Conservation (phyloP, 2,113 vertebrate genomes). For the Bos javanicus region DNA sequence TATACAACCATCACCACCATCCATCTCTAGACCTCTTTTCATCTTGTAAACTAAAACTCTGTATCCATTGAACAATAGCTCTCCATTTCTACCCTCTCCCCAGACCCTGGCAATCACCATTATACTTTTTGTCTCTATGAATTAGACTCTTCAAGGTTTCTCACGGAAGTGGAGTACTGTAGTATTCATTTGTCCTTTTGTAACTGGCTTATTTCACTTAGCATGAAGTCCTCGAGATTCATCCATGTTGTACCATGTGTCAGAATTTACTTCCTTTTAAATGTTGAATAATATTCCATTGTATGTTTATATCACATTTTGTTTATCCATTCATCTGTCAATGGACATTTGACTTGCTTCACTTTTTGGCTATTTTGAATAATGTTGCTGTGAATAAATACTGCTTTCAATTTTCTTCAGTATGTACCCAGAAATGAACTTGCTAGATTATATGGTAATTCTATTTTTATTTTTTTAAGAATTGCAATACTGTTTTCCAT, state of each 20-base stretch:
- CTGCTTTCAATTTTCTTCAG: not conserved
- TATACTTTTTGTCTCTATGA: not conserved
- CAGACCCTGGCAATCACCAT: not conserved
- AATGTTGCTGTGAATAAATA: not conserved
- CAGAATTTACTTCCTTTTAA: constrained; percentile 27
- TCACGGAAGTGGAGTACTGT: not conserved
- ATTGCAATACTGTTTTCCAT: not conserved
- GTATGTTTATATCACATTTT: not conserved
- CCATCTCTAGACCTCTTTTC: not conserved
- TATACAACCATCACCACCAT: not conserved
- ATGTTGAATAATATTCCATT: not conserved
- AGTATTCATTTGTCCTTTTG: constrained; percentile 5
- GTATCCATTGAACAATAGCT: not conserved
- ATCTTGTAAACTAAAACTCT: not conserved
- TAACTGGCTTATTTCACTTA: not conserved
- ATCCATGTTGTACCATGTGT: not conserved
- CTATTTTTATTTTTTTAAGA: not conserved
- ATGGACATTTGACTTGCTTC: not conserved
- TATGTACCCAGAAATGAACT: not conserved
- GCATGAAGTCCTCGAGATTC: not conserved
- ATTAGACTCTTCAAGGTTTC: not conserved
- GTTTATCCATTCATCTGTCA: not conserved
- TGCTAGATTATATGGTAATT: not conserved
- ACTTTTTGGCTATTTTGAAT: not conserved
- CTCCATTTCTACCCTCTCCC: not conserved